Conservation (phyloP, 2,888 invertebrate genomes). For the Sinelater perroti region DNA sequence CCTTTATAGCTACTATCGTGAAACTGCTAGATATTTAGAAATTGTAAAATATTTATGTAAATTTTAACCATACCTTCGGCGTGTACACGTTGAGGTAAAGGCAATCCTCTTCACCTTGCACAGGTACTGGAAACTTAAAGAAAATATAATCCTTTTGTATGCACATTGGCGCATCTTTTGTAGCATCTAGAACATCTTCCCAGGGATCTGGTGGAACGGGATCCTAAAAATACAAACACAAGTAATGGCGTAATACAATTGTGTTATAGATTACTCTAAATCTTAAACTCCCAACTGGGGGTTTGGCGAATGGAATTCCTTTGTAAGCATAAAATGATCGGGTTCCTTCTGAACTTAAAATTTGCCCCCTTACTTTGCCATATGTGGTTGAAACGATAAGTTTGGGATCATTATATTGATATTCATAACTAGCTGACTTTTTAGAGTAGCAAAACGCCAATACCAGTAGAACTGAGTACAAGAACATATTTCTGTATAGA, state of each 20-base stretch:
- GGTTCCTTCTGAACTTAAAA: background rate
- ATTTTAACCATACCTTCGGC: slow-evolving; percentile 50
- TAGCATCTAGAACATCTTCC: slow-evolving; percentile 51
- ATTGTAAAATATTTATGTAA: background rate
- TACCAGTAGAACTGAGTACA: no score
- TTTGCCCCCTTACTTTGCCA: slow-evolving; percentile 23
- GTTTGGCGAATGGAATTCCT: slow-evolving; percentile 31
- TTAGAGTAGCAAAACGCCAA: no score
- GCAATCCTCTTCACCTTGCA: slow-evolving; percentile 62
- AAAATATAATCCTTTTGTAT: slow-evolving; percentile 61
- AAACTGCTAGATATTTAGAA: background rate
- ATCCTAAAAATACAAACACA: slow-evolving; percentile 15
- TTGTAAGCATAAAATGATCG: slow-evolving; percentile 21
- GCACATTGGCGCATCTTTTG: slow-evolving; percentile 55
- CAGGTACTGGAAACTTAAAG: slow-evolving; percentile 38
- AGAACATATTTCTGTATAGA: no score
- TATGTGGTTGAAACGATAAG: background rate
- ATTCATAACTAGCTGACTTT: no score
- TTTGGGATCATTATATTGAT: no score
- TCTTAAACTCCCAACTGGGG: slow-evolving; percentile 24
- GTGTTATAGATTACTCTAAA: slow-evolving; percentile 33
- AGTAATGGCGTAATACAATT: no score
- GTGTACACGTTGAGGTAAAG: slow-evolving; percentile 63
- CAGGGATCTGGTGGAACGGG: slow-evolving; percentile 40
- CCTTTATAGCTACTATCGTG: no score